These are phyloP conservation scores for Prosopocoilus inquinatus DNA, from an alignment of 2,888 invertebrate species.

Conservation along the genomic window DNA sequence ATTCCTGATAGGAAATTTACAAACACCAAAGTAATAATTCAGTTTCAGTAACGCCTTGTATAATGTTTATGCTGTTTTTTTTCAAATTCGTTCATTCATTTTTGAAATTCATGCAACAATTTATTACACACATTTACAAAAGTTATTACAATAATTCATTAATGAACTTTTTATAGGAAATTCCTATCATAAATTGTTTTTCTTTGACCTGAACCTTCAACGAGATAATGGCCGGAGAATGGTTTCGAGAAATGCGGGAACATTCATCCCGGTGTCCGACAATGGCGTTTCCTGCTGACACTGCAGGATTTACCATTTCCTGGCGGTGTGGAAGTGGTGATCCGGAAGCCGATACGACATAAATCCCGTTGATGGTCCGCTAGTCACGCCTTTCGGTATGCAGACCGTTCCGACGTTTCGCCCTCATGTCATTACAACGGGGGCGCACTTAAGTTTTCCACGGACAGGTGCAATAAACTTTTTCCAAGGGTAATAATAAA, in stretches of 20 bases:
- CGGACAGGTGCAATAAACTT: constrained; percentile 3
- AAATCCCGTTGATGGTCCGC: constrained; percentile 31
- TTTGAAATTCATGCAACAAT: too few relatives aligned
- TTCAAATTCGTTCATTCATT: too few relatives aligned
- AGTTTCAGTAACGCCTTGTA: too few relatives aligned
- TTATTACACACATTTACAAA: too few relatives aligned
- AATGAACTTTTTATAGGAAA: too few relatives aligned
- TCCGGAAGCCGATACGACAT: constrained; percentile 29
- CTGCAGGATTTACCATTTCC: constrained; percentile 35
- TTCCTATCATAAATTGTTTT: too few relatives aligned
- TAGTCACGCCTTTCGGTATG: constrained; percentile 17
- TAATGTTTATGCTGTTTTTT: too few relatives aligned
- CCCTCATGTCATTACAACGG: neutral
- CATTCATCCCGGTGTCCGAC: constrained; percentile 26
- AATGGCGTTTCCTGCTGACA: constrained; percentile 33
- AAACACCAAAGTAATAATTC: too few relatives aligned
- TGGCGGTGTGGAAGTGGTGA: constrained; percentile 26
- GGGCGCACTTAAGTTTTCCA: neutral
- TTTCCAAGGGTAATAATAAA: neutral
- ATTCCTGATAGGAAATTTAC: too few relatives aligned
- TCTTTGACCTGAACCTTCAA: too few relatives aligned
- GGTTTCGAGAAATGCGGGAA: constrained; percentile 17
- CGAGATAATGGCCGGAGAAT: neutral
- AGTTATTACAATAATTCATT: too few relatives aligned
- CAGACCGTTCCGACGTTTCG: neutral